Evolutionary conservation across 2,888 invertebrate genomes (phyloP).

Genomic region (Cantharis nigra): DNA sequence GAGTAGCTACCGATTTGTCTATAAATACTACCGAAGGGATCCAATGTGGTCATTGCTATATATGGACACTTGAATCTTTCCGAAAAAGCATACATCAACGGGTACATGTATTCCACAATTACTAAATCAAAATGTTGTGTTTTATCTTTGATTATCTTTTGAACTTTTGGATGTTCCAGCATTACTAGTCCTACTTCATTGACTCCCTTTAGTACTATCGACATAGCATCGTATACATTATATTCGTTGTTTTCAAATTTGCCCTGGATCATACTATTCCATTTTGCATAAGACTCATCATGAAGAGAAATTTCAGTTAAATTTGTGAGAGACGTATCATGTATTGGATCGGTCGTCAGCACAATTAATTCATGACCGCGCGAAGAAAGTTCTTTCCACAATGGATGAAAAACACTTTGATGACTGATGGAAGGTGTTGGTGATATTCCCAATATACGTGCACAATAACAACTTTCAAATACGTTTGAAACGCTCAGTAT

Average conservation of each 20-base stretch:
- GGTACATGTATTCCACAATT: neutral
- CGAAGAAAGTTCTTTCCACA: slow-evolving; percentile 39
- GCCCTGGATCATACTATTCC: neutral
- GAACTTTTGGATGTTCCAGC: neutral
- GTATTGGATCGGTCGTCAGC: neutral
- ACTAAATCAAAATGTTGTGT: neutral
- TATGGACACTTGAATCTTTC: neutral
- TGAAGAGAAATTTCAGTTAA: neutral
- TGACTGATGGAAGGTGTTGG: slow-evolving; percentile 40
- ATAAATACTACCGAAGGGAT: neutral
- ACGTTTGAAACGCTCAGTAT: neutral
- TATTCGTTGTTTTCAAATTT: neutral
- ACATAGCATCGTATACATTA: neutral
- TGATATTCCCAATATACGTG: slow-evolving; percentile 3
- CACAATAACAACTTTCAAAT: neutral
- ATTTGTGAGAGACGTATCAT: neutral
- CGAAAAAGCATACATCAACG: neutral
- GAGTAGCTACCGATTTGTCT: neutral
- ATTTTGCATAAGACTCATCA: neutral
- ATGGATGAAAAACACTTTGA: slow-evolving; percentile 38
- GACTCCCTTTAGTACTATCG: neutral
- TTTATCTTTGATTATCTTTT: neutral
- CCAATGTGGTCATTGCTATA: neutral
- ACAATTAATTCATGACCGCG: slow-evolving; percentile 6
- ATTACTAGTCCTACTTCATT: neutral